Conservation (phyloP, 2,888 invertebrate genomes). For the Epinotia ramella region DNA sequence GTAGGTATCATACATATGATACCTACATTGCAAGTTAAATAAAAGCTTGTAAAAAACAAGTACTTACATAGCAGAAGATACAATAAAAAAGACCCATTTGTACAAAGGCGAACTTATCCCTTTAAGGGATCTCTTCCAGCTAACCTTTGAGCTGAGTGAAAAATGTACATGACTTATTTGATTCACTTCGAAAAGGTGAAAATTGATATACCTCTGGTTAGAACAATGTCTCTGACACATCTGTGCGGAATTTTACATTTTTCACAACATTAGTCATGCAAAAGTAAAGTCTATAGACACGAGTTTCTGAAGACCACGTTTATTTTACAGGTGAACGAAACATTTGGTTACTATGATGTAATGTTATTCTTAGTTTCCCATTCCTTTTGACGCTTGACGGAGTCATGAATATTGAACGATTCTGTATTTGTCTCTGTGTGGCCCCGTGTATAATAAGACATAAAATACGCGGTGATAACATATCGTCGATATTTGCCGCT, state of each 20-base stretch:
- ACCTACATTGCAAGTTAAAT: no score
- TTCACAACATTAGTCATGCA: constrained; percentile 33
- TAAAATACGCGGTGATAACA: constrained; percentile 23
- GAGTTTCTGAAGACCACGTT: constrained; percentile 11
- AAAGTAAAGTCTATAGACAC: constrained; percentile 23
- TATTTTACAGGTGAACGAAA: not conserved
- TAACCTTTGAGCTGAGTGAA: no score
- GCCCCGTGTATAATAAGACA: constrained; percentile 9
- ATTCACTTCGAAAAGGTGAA: not conserved
- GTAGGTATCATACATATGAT: no score
- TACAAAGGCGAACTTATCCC: no score
- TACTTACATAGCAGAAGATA: no score
- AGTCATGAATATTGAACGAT: constrained; percentile 27
- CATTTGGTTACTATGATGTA: constrained; percentile 35
- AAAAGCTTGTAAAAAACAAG: no score
- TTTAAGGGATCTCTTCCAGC: no score
- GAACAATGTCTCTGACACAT: constrained; percentile 29
- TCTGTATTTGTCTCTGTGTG: constrained; percentile 1
- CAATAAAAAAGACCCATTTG: no score
- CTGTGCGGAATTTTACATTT: constrained; percentile 26
- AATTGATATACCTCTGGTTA: no score
- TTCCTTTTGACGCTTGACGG: constrained; percentile 20
- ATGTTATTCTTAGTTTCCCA: constrained; percentile 18
- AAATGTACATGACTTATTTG: not conserved
- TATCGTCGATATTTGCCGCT: constrained; percentile 15